Conservation (phyloP, 2,888 invertebrate species). For the Chamaedrilus cognettii region DNA sequence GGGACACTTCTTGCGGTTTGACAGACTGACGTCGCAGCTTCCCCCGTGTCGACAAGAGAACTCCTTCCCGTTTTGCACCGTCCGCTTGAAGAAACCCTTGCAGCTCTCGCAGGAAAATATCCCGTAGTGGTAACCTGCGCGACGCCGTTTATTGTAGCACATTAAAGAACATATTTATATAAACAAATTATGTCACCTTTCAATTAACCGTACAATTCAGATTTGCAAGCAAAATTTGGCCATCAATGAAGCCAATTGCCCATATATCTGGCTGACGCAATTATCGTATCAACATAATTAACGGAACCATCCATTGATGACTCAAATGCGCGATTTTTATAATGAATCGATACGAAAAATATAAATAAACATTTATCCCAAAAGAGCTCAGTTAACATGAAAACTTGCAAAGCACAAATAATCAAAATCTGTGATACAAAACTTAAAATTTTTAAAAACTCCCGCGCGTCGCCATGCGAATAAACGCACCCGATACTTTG, state of each 20-base stretch:
- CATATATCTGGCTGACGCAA: no score
- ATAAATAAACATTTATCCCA: background rate
- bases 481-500: slow-evolving; percentile 31
- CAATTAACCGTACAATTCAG: no score
- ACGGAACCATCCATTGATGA: no score
- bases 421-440: background rate
- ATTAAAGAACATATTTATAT: no score
- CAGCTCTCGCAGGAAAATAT: slow-evolving; percentile 98
- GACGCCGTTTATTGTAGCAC: no score
- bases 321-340: no score
- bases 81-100: slow-evolving; percentile 97
- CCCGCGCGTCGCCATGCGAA: no score
- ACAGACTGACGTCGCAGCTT: slow-evolving; percentile 87
- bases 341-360: no score
- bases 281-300: no score
- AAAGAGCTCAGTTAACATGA: background rate
- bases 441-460: background rate
- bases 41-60: slow-evolving; percentile 74
- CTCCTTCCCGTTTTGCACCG: slow-evolving; percentile 97
- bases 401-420: background rate
- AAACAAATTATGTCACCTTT: no score
- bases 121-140: slow-evolving; percentile 86
- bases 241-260: no score
- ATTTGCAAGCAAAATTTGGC: no score
- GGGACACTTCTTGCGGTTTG: slow-evolving; percentile 94